Percentiles rank a stretch among this genome's conserved stretches.
phyloP scores from a whole-genome alignment of 2,888 invertebrate genomes.

The Epiblema foenella region DNA sequence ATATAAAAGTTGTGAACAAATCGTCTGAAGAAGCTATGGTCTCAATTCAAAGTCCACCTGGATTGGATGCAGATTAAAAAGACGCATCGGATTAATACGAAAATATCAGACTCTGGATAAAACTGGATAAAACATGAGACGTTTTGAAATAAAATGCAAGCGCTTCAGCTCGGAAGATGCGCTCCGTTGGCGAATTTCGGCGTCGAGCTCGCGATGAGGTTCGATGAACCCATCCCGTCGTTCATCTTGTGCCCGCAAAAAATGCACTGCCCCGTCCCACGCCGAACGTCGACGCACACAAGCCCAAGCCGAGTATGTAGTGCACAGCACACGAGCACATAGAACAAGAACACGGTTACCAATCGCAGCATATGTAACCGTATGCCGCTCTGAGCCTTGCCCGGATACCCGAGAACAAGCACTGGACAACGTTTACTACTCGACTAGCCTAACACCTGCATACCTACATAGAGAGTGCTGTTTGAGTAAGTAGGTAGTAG shows the following conservation, averaged over 20 bases:
- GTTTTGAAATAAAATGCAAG: conserved; percentile 38
- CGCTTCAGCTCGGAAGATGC: conserved; percentile 60
- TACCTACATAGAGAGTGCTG: conserved; percentile 9
- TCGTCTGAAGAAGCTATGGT: background rate
- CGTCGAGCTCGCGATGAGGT: conserved; percentile 73
- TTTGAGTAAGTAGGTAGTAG: background rate
- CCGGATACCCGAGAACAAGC: conserved; percentile 65
- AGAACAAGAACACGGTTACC: conserved; percentile 64
- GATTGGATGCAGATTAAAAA: background rate
- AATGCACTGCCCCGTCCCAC: conserved; percentile 83
- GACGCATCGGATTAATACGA: background rate
- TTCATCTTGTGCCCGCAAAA: conserved; percentile 81
- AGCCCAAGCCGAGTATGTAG: conserved; percentile 63
- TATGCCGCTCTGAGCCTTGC: conserved; percentile 69
- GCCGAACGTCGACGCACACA: conserved; percentile 73
- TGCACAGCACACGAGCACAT: conserved; percentile 64
- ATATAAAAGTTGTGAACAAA: background rate
- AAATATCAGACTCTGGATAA: background rate
- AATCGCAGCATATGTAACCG: conserved; percentile 72
- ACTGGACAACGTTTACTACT: conserved; percentile 66
- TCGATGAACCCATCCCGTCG: conserved; percentile 70
- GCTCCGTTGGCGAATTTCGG: conserved; percentile 76
- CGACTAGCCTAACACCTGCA: conserved; percentile 50
- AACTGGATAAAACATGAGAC: conserved; percentile 4
- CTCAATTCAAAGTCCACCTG: background rate